Percentiles rank a stretch among this genome's conserved stretches.
These are phyloP conservation scores for Phylloscopus trochiloides DNA, from an alignment of 2,113 vertebrate genomes.

Conservation along the genomic window DNA sequence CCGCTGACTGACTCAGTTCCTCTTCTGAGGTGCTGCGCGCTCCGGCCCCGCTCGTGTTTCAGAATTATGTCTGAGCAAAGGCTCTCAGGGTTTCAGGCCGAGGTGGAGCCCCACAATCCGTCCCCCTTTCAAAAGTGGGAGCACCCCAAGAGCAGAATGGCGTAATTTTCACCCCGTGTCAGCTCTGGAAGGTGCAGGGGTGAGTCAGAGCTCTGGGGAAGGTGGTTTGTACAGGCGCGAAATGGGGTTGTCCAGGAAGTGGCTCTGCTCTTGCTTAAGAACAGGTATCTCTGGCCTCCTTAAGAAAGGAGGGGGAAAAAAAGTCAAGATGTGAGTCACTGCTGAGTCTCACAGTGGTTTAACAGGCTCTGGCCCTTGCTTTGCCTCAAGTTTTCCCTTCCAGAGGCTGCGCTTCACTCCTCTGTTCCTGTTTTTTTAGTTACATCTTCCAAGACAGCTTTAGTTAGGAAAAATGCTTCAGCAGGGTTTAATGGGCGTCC, in stretches of 20 bases:
- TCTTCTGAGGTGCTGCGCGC: accelerated
- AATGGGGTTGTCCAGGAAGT: background rate
- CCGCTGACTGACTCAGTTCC: background rate
- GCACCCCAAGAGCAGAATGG: background rate
- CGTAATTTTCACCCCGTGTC: background rate
- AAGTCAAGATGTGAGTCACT: constrained; percentile 17
- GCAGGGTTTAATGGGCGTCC: background rate
- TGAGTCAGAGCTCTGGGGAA: background rate
- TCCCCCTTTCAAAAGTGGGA: background rate
- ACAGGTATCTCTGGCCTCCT: constrained; percentile 48
- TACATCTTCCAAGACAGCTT: background rate
- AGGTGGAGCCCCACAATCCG: background rate
- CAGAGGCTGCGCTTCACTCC: background rate
- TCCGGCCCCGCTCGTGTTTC: accelerated
- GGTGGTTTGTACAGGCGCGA: background rate
- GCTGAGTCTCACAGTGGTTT: background rate
- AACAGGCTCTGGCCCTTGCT: background rate
- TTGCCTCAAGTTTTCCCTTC: background rate
- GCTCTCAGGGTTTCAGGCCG: background rate
- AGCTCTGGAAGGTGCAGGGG: background rate
- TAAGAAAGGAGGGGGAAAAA: background rate
- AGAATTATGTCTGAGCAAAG: accelerated
- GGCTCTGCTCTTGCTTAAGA: background rate
- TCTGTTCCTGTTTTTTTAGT: background rate
- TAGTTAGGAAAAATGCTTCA: background rate